These are phyloP conservation scores for Lethenteron reissneri DNA, from an alignment of 2,113 vertebrate genomes.

Conservation along the genomic window DNA sequence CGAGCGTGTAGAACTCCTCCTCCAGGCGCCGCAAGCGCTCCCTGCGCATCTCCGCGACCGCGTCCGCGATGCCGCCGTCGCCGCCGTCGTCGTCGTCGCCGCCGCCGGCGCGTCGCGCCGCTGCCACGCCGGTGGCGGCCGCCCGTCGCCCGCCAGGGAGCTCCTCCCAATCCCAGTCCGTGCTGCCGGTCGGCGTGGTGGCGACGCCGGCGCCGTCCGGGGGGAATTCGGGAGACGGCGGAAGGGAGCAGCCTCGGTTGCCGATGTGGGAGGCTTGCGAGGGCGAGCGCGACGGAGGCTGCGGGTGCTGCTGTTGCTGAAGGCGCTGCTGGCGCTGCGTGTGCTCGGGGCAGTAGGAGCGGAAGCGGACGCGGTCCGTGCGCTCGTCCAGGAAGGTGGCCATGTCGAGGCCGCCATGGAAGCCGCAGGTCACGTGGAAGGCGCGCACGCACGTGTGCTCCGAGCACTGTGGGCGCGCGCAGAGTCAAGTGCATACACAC, in stretches of 20 bases:
- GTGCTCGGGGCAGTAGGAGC: slow-evolving; percentile 80
- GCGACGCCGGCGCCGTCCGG: slow-evolving; percentile 17
- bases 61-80: no score
- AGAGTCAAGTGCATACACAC: not conserved
- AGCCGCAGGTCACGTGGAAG: slow-evolving; percentile 85
- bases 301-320: slow-evolving; percentile 2
- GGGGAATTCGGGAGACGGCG: no score
- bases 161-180: slow-evolving; percentile 18
- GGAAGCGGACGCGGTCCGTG: slow-evolving; percentile 86
- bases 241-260: no score
- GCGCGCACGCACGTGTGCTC: slow-evolving; percentile 81
- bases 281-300: no score
- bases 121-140: slow-evolving; percentile 22
- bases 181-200: slow-evolving; percentile 18
- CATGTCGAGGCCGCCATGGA: slow-evolving; percentile 61
- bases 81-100: no score
- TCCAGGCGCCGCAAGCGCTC: slow-evolving; percentile 79
- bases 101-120: slow-evolving; percentile 41
- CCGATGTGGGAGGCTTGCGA: no score
- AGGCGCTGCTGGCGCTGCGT: slow-evolving; percentile 25
- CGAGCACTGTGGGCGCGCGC: slow-evolving; percentile 38
- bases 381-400: slow-evolving; percentile 61
- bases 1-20: slow-evolving; percentile 67
- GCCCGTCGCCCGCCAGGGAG: slow-evolving; percentile 15
- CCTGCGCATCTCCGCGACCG: slow-evolving; percentile 30